phyloP scores from a whole-genome alignment of 1,140 invertebrate genomes.

The Dendrolimus punctatus region DNA sequence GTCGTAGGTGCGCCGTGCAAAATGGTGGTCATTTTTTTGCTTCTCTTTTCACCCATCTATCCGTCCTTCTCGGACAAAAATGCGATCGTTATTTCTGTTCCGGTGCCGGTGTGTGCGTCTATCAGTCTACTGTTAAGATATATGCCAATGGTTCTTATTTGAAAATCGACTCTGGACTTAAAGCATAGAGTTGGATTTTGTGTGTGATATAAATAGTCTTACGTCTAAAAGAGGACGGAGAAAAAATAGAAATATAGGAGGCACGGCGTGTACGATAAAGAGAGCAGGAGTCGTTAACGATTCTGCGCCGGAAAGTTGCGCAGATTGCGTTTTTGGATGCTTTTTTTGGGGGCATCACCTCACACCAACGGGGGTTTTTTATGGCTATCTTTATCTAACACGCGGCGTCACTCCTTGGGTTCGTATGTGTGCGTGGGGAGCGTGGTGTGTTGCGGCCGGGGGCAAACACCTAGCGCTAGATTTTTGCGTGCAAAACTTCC shows the following conservation, averaged over 20 bases:
- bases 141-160: constrained; percentile 25
- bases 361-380: constrained; percentile 68
- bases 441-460: constrained; percentile 29
- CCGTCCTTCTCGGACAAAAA: constrained; percentile 72
- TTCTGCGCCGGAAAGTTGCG: constrained; percentile 71
- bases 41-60: constrained; percentile 71
- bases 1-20: constrained; percentile 66
- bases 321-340: constrained; percentile 69
- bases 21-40: constrained; percentile 71
- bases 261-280: constrained; percentile 67
- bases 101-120: constrained; percentile 64
- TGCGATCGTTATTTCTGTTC: constrained; percentile 72
- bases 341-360: constrained; percentile 69
- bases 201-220: constrained; percentile 36
- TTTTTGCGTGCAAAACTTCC: constrained; percentile 65
- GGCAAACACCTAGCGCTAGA: constrained; percentile 63
- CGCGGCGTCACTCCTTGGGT: constrained; percentile 49
- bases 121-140: constrained; percentile 37
- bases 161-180: constrained; percentile 13
- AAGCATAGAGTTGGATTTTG: constrained; percentile 19
- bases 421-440: constrained; percentile 26
- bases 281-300: constrained; percentile 70
- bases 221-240: constrained; percentile 59
- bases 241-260: constrained; percentile 72
- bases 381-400: constrained; percentile 65